These are phyloP conservation scores for Cephus rjabovi DNA, from an alignment of 2,888 invertebrate genomes.

Conservation along the genomic window DNA sequence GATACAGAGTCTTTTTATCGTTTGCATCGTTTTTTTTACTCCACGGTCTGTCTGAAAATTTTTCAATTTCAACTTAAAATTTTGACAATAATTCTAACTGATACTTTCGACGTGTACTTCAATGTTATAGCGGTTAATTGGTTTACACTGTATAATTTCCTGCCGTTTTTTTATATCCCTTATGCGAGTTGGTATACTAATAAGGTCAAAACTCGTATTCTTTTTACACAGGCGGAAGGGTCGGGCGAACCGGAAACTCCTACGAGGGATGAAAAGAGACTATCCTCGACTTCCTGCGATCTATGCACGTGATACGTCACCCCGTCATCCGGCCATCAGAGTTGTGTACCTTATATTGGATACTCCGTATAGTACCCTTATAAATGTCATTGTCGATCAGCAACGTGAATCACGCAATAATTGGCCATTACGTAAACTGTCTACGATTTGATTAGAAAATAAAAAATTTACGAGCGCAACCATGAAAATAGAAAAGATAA, in stretches of 20 bases:
- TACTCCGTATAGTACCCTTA: too few species aligned
- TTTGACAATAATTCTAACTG: too few species aligned
- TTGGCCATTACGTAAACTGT: neutral
- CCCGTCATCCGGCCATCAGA: neutral
- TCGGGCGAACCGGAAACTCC: neutral
- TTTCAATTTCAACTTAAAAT: too few species aligned
- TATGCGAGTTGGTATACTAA: neutral
- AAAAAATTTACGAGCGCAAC: neutral
- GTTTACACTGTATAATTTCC: neutral
- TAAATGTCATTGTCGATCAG: neutral
- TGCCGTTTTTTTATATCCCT: neutral
- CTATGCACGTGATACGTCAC: neutral
- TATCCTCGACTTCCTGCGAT: neutral
- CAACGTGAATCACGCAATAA: neutral
- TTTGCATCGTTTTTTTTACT: too few species aligned
- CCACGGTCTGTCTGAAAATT: too few species aligned
- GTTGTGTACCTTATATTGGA: too few species aligned
- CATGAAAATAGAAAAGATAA: neutral
- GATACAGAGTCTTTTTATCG: too few species aligned
- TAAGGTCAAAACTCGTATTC: neutral
- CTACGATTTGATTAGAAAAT: neutral
- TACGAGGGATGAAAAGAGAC: neutral
- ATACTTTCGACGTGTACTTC: neutral
- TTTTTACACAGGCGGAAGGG: neutral
- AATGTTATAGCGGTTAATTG: neutral